Conservation (phyloP, 2,888 invertebrate genomes). For the Melipona bicolor region DNA sequence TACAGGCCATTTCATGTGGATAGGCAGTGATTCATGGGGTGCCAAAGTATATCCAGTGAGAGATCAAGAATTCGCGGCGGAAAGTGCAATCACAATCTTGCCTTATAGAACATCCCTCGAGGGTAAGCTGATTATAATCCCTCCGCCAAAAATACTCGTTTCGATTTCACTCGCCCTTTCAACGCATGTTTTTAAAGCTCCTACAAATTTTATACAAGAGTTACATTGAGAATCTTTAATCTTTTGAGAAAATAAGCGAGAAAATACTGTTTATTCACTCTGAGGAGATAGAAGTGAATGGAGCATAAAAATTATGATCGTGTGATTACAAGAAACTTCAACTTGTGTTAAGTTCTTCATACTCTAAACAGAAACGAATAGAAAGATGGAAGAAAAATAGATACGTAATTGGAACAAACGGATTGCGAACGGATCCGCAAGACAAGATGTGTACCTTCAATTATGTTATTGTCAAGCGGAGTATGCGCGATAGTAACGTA, state of each 20-base stretch:
- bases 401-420: no score
- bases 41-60: conserved; percentile 87
- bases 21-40: conserved; percentile 91
- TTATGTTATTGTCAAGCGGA: neutral
- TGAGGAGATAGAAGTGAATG: no score
- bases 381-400: neutral
- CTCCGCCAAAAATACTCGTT: neutral
- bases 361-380: neutral
- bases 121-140: conserved; percentile 81
- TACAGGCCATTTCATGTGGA: conserved; percentile 88
- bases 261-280: neutral
- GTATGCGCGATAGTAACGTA: neutral
- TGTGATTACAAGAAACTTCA: neutral
- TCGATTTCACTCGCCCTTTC: neutral
- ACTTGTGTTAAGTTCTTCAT: neutral
- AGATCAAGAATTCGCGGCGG: conserved; percentile 86
- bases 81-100: conserved; percentile 88
- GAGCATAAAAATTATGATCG: neutral
- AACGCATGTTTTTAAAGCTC: neutral
- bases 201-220: neutral
- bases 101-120: conserved; percentile 86
- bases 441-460: neutral
- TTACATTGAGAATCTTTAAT: neutral
- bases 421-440: neutral
- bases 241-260: neutral